These are phyloP conservation scores for Macrocentrus cingulum DNA, from an alignment of 1,140 invertebrate genomes.

Conservation along the genomic window DNA sequence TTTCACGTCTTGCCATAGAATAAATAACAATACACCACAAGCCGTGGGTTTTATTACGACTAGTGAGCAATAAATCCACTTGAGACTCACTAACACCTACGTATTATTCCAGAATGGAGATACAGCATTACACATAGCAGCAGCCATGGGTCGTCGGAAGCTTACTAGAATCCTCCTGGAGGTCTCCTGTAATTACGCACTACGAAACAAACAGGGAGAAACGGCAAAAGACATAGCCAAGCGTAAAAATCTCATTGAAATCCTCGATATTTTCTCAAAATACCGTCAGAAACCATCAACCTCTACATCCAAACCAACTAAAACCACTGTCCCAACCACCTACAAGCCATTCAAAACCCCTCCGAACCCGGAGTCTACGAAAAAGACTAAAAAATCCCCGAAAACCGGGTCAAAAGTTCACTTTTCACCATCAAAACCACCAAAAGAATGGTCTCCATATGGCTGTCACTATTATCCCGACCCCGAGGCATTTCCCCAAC, in stretches of 20 bases:
- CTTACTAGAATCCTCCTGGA: conserved; percentile 88
- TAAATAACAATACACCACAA: too few species aligned
- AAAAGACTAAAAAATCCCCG: conserved; percentile 53
- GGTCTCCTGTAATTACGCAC: conserved; percentile 75
- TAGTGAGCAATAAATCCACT: too few species aligned
- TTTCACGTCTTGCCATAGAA: too few species aligned
- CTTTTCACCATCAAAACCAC: conserved; percentile 50
- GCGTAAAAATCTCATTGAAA: conserved; percentile 82
- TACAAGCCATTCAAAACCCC: too few species aligned
- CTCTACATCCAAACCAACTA: conserved; percentile 12
- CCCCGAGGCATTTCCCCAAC: conserved; percentile 78
- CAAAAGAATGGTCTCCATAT: conserved; percentile 79
- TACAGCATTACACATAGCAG: conserved; percentile 88
- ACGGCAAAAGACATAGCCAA: conserved; percentile 87
- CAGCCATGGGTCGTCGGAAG: conserved; percentile 90
- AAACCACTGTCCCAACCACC: too few species aligned
- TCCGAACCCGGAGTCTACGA: conserved; percentile 19
- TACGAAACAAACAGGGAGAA: conserved; percentile 90
- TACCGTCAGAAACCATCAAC: conserved; percentile 41
- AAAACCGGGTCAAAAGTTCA: conserved; percentile 52
- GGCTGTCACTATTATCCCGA: conserved; percentile 87
- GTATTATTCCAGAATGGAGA: conserved; percentile 84
- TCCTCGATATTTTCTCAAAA: conserved; percentile 70
- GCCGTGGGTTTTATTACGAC: too few species aligned
- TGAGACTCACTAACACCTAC: too few species aligned